Conservation (phyloP, 2,113 vertebrate species). For the Anguilla japonica region DNA sequence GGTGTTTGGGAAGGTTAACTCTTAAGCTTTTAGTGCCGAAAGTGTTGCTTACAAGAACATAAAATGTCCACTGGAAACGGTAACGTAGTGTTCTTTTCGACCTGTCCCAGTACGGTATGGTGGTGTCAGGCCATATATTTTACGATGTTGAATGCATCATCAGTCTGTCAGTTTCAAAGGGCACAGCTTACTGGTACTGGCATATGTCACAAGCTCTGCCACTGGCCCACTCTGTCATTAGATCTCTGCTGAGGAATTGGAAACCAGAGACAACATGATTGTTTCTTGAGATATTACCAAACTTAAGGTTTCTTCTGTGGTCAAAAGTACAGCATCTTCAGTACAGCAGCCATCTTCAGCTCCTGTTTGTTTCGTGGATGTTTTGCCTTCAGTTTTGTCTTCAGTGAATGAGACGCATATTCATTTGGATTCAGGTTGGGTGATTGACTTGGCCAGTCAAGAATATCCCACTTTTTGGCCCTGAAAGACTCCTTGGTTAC, state of each 20-base stretch:
- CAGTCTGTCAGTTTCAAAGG: background rate
- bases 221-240: background rate
- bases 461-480: no score
- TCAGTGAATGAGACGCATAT: no score
- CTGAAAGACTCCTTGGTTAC: no score
- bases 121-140: background rate
- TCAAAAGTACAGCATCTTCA: no score
- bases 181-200: background rate
- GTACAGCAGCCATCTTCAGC: no score
- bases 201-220: background rate
- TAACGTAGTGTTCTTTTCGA: background rate
- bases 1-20: background rate
- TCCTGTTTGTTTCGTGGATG: no score
- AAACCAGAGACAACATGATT: background rate
- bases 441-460: no score
- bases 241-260: background rate
- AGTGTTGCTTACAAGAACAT: conserved; percentile 5
- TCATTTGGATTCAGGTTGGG: no score
- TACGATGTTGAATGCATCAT: background rate
- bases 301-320: no score
- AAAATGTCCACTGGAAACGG: background rate
- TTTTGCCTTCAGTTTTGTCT: no score
- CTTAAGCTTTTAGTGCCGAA: background rate
- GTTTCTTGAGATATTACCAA: background rate
- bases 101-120: no score